Base-by-base conservation (phyloP, 2,797 vertebrate species). In the Telmatherina bonti region DNA sequence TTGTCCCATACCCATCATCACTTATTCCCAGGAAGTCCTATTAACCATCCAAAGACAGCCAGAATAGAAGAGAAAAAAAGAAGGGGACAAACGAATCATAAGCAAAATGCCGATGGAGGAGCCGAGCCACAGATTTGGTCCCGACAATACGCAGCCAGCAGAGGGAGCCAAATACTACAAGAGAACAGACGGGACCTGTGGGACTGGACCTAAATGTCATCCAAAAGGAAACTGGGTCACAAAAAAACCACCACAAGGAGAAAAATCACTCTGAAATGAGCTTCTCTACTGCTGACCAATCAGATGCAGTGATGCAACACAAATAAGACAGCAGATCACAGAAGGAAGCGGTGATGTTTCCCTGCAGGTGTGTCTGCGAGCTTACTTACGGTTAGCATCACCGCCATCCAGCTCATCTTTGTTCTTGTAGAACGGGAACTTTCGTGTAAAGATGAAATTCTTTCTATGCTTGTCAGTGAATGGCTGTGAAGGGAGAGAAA, bases 401-500 rank as follows among this genome's bases (percentile, higher is more conserved):
- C 96, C 97, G 94, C 95, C 95, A 92, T 98, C 97, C 93, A 96
- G 96, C 93, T 99, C 97, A 95, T 98, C 97, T 97, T 96, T 99
- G 97, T 95, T 99, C 97, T 99, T 99, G 97, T 97, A 98, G 97
- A 99, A 99, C 89, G 97, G 98, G 95, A 98, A 99, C 93, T 98
- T 99, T 98, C 96, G 96, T 94, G 97, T 97, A 96, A 99, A 98
- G 97, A 97, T 97, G 97, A 98, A 96, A 96, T 94, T 98, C 96
- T 99, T 99, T 99, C 97, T 99, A 98, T 96, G 97, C 96, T 96
- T 99, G 96, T 99, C 97, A 99, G 95, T 98, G 96, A 97, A 96
- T 97, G 98, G 98, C 97, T 99, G 97, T 96, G 96, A 96, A 96
- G 96, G 87, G 96, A 98, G 94, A 98, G 94, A 97, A 94, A 97